phyloP scores from a whole-genome alignment of 2,888 invertebrate genomes.

The Hydriomena furcata region DNA sequence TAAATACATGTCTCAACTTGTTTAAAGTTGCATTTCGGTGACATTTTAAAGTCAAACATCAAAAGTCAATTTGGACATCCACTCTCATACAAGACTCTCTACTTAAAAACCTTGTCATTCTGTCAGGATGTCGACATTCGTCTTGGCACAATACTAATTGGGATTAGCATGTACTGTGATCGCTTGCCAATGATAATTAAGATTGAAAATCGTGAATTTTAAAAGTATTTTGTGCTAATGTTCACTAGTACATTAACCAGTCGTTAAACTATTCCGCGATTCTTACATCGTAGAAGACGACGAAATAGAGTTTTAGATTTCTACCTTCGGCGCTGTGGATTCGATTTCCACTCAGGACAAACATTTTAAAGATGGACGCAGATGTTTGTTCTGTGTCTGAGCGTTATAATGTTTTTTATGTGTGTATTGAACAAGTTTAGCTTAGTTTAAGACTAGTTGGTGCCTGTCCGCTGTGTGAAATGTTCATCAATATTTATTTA shows the following conservation, averaged over 20 bases:
- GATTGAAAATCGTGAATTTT: constrained; percentile 21
- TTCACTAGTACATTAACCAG: neutral
- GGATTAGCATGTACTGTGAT: constrained; percentile 46
- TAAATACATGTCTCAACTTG: neutral
- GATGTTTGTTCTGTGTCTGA: too few relatives aligned
- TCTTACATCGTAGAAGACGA: too few relatives aligned
- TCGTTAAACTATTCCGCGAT: neutral
- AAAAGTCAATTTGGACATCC: constrained; percentile 37
- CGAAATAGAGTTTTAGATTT: too few relatives aligned
- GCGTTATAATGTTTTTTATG: too few relatives aligned
- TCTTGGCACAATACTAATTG: constrained; percentile 56
- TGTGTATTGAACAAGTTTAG: too few relatives aligned
- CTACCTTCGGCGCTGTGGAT: too few relatives aligned
- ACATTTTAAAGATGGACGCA: too few relatives aligned
- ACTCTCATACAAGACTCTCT: constrained; percentile 39
- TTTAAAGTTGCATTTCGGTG: neutral
- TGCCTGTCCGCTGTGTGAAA: too few relatives aligned
- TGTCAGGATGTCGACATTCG: constrained; percentile 43
- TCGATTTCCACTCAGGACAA: too few relatives aligned
- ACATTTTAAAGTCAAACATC: constrained; percentile 33
- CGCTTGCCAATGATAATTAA: constrained; percentile 58
- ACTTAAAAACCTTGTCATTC: constrained; percentile 43
- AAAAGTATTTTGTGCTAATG: constrained; percentile 8
- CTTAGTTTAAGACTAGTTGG: too few relatives aligned
- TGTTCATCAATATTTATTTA: too few relatives aligned